phyloP scores from a whole-genome alignment of 64 coral and sea anemone genomes.

The Montipora capricornis region DNA sequence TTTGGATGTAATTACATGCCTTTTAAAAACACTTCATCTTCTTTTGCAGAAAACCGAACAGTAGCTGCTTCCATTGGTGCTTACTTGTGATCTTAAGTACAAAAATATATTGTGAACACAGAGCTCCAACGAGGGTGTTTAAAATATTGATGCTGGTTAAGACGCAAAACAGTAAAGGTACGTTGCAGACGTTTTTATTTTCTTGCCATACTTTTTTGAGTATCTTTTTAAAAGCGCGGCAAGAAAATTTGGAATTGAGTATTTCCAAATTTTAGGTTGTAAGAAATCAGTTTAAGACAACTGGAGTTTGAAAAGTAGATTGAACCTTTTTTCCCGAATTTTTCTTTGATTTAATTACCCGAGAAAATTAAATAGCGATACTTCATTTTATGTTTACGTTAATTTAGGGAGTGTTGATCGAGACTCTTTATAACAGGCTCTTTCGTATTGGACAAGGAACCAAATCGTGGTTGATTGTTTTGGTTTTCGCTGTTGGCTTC shows the following conservation, averaged over 20 bases:
- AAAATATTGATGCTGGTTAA: conserved; percentile 35
- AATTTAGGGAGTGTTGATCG: conserved; percentile 31
- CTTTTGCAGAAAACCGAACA: not conserved
- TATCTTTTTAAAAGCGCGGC: no score
- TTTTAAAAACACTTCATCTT: not conserved
- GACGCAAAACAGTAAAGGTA: not conserved
- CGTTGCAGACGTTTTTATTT: not conserved
- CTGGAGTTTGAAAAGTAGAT: not conserved
- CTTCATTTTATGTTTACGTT: conserved; percentile 29
- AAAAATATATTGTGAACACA: not conserved
- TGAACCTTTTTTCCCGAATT: not conserved
- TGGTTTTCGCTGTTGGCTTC: not conserved
- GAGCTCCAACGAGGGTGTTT: not conserved
- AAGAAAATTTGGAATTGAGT: not conserved
- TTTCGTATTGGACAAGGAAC: not conserved
- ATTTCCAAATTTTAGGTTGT: not conserved
- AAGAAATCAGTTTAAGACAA: not conserved
- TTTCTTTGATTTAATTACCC: conserved; percentile 13
- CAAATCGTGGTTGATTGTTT: conserved; percentile 32
- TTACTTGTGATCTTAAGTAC: not conserved
- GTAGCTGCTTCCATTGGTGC: not conserved
- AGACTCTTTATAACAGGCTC: not conserved
- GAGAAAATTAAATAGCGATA: conserved; percentile 40
- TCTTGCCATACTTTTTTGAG: not conserved
- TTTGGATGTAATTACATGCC: not conserved